Evolutionary conservation across 2,797 vertebrate species (phyloP), one percentile per base, ranked within the genome.

Genomic region (Neomorphus geoffroyi): DNA sequence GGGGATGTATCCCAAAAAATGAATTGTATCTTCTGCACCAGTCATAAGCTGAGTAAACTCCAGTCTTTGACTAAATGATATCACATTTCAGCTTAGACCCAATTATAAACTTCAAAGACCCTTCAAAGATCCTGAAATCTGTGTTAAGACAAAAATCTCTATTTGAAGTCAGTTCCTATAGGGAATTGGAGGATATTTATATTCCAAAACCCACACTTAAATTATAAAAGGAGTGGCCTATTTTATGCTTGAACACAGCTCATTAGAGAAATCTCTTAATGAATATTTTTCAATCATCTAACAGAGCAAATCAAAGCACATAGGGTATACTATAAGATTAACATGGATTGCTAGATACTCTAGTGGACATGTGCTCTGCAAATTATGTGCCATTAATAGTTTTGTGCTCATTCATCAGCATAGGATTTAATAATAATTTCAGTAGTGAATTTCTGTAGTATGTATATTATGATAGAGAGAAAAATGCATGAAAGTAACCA

Each of bases 51-150:
- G 17, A 12, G 28, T 14, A 32, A 91, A 75, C 33, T 88, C 57
- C 56, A 70, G 3, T 54, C 32, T 84, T 75, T 84, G 33, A 60
- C 30, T 62, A 46, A 92, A 75, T 61, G 69, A 26, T 51, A 66
- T 43, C 58, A 56, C 24, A 60, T 90, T 95, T 94, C 80, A 88
- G 46, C 51, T 91, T 94, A 54, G 87, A 73, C 77, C 80, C 80
- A 96, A 91, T 96, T 96, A 94, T 91, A 91, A 90, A 91, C 92
- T 96, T 96, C 91, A 97, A 97, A 97, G 93, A 92, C 87, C 77
- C 90, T 94, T 95, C 93, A 96, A 92, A 94, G 82, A 84, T 93
- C 66, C 89, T 92, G 87, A 93, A 96, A 95, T 95, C 69, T 90
- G 58, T 95, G 93, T 94, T 96, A 95, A 96, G 82, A 95, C 53